Conservation (phyloP, 2,888 invertebrate species). For the Blera fallax region DNA sequence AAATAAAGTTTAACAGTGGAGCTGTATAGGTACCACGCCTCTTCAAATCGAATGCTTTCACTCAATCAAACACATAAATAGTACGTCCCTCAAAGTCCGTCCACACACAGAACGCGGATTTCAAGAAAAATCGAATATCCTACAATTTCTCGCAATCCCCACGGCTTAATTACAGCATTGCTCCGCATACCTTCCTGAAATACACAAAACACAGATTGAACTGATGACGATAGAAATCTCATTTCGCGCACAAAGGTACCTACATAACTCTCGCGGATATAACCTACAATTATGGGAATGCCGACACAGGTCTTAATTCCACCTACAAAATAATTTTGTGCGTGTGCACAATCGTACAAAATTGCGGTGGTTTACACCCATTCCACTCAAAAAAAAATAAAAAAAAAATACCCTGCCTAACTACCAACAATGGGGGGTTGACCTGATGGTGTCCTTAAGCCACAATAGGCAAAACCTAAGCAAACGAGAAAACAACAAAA, state of each 20-base stretch:
- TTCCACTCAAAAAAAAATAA: too few relatives aligned
- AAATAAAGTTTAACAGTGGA: too few relatives aligned
- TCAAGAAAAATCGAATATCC: not conserved
- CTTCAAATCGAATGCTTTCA: not conserved
- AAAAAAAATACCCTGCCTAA: too few relatives aligned
- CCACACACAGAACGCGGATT: too few relatives aligned
- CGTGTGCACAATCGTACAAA: conserved; percentile 26
- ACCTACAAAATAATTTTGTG: conserved; percentile 42
- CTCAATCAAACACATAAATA: not conserved
- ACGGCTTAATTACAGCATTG: not conserved
- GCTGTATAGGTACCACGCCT: too few relatives aligned
- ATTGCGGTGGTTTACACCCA: not conserved
- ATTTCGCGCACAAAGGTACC: not conserved
- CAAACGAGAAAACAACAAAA: not conserved
- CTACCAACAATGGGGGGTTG: not conserved
- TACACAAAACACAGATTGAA: not conserved
- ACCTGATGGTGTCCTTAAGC: conserved; percentile 21
- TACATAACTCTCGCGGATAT: conserved; percentile 15
- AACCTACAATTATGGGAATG: conserved; percentile 38
- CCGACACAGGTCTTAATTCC: conserved; percentile 29
- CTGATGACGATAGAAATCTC: conserved; percentile 31
- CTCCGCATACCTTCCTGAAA: not conserved
- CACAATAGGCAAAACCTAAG: conserved; percentile 7
- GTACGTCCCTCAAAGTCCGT: not conserved
- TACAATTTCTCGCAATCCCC: not conserved